These are phyloP conservation scores for Rugalucina vietnamica DNA, from an alignment of 2,888 invertebrate genomes.

Conservation along the genomic window DNA sequence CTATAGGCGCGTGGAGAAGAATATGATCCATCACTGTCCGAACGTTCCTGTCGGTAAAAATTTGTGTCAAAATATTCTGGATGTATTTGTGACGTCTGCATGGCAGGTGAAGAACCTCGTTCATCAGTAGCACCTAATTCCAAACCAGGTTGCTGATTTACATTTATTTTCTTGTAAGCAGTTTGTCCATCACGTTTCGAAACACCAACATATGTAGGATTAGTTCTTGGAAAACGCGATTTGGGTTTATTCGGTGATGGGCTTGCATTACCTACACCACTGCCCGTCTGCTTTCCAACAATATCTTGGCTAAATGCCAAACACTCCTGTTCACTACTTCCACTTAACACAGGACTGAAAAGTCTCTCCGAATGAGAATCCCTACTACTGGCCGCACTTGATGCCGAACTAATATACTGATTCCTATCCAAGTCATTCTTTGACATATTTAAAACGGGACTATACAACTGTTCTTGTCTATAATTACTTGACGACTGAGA, in stretches of 20 bases:
- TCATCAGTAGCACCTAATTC: slow-evolving; percentile 64
- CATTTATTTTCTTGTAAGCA: slow-evolving; percentile 76
- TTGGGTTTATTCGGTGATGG: slow-evolving; percentile 76
- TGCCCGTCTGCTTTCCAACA: slow-evolving; percentile 70
- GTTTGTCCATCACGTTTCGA: slow-evolving; percentile 73
- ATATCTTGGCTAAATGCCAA: slow-evolving; percentile 80
- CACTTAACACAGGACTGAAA: slow-evolving; percentile 64
- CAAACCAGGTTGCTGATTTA: slow-evolving; percentile 65
- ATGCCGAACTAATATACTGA: slow-evolving; percentile 49
- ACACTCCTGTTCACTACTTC: slow-evolving; percentile 67
- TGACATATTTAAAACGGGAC: slow-evolving; percentile 63
- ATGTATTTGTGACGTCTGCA: slow-evolving; percentile 74
- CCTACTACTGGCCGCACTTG: slow-evolving; percentile 38
- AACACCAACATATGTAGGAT: slow-evolving; percentile 82
- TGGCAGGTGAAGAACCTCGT: slow-evolving; percentile 58
- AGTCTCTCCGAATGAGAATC: slow-evolving; percentile 60
- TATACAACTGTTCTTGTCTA: slow-evolving; percentile 63
- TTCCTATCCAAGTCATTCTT: slow-evolving; percentile 46
- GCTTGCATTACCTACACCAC: slow-evolving; percentile 68
- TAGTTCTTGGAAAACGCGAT: slow-evolving; percentile 82
- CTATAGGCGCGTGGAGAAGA: slow-evolving; percentile 75
- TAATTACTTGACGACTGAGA: slow-evolving; percentile 54
- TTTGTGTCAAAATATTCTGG: slow-evolving; percentile 69
- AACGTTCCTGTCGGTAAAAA: slow-evolving; percentile 77
- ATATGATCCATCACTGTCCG: slow-evolving; percentile 82